Evolutionary conservation across 2,888 invertebrate species (phyloP), one percentile per base, ranked within the genome.

Genomic region (Scaptomyza tumidula): DNA sequence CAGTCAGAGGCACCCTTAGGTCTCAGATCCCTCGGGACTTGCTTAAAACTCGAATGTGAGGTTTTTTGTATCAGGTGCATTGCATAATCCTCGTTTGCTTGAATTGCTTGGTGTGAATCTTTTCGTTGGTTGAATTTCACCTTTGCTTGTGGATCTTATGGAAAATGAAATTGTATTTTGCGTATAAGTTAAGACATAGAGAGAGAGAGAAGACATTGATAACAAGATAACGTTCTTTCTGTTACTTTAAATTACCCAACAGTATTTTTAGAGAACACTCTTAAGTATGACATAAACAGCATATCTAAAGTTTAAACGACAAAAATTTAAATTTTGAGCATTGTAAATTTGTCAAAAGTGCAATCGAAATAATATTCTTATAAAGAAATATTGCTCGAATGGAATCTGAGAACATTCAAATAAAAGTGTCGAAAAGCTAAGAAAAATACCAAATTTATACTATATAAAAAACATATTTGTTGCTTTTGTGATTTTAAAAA

Each of bases 51-150:
- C 44, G 39, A 41, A 44, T 50, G 69, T 70, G 79, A 79, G 78
- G 80, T 75, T 68, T 59, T 63, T 53, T 86, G 61, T 63, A 55
- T 86, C 86, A 86, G 84, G 84, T 84, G 84, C 46, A 79, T 86
- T 84, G 84, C 84, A 79, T 86, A 86, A 86, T 86, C 63, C 67
- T 55, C 10, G 29, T 53, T 59, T 33, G 9, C 9, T 19, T 19
- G 6, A 81, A 86, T 55, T 49, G 6, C 13, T 19, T n/a, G n/a
- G 81, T 82, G 87, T 83, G 86, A 81, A 81, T 67, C 57, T 58
- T 48, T 49, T 44, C 2, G 31, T 29, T 48, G 46, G 37, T 27
- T 35, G 24, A 39, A 14, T 46, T 35, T 13, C 33, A 13, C 9
- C 16, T 49, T 33, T 13, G 19, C 24, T 27, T 52, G 44, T 43